Percentiles rank a stretch among this genome's conserved stretches.
Conservation (phyloP, 2,113 vertebrate genomes). For the Corythoichthys haematopterus region DNA sequence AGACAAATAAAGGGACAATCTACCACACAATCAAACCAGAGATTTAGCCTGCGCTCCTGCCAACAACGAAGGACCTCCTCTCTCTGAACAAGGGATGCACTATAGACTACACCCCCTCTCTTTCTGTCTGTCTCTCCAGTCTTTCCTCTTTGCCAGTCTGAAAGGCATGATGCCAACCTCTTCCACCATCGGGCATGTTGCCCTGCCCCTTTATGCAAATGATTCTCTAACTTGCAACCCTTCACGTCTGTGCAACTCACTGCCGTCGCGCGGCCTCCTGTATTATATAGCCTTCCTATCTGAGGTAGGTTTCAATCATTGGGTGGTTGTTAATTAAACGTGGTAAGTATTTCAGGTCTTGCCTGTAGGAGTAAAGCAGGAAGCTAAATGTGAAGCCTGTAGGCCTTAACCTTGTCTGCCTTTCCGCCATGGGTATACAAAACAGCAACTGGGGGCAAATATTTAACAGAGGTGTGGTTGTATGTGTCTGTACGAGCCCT, state of each 20-base stretch:
- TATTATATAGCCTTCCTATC: constrained; percentile 1
- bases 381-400: constrained; percentile 12
- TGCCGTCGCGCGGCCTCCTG: constrained; percentile 27
- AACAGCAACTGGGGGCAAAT: constrained; percentile 33
- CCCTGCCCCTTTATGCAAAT: constrained; percentile 82
- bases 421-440: constrained; percentile 34
- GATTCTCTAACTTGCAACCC: constrained; percentile 69
- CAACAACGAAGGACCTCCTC: constrained; percentile 74
- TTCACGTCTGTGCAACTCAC: constrained; percentile 39
- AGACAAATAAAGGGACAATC: constrained; percentile 78
- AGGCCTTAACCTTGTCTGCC: constrained; percentile 29
- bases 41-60: constrained; percentile 72
- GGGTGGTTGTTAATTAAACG: constrained; percentile 24
- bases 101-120: constrained; percentile 67
- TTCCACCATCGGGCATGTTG: constrained; percentile 76
- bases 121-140: constrained; percentile 61
- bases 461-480: constrained; percentile 55
- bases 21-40: constrained; percentile 74
- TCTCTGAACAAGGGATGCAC: constrained; percentile 77
- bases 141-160: constrained; percentile 74
- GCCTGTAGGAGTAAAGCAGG: constrained; percentile 13
- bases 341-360: constrained; percentile 8
- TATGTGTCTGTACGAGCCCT: constrained; percentile 52
- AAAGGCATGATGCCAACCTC: constrained; percentile 76
- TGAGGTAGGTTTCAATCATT: background rate